These are phyloP conservation scores for Anthoscopus minutus DNA, from an alignment of 2,113 vertebrate species.

Conservation along the genomic window DNA sequence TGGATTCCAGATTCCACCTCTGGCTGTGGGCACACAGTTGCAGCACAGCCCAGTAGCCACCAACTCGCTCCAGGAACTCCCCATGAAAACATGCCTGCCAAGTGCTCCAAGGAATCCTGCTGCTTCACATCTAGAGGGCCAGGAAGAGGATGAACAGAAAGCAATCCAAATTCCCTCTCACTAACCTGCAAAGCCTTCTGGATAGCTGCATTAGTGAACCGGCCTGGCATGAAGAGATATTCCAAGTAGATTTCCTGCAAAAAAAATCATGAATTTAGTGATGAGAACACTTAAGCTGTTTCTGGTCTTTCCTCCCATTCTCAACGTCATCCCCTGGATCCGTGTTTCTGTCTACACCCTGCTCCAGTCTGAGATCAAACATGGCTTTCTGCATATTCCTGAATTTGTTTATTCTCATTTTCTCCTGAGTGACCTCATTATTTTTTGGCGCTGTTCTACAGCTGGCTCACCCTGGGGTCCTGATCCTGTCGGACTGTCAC, in stretches of 20 bases:
- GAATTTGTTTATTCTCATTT: background rate
- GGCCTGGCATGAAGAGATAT: conserved; percentile 81
- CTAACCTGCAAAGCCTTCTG: conserved; percentile 86
- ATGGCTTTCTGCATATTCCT: background rate
- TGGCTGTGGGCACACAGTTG: rapidly evolving
- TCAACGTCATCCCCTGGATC: background rate
- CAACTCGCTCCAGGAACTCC: background rate
- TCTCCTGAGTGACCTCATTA: background rate
- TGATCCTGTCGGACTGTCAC: conserved; percentile 82
- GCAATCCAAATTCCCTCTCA: background rate
- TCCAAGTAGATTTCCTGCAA: conserved; percentile 86
- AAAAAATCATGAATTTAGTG: background rate
- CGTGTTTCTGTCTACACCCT: background rate
- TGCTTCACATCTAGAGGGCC: background rate
- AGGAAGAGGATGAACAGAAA: background rate
- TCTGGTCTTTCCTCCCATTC: background rate
- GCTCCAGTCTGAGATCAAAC: background rate
- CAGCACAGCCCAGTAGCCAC: rapidly evolving
- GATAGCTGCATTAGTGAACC: conserved; percentile 81
- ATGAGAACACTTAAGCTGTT: background rate
- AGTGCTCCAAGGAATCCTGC: background rate
- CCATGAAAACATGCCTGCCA: background rate
- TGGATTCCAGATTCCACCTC: background rate
- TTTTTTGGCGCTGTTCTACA: background rate
- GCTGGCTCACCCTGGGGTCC: conserved; percentile 84